Conservation (phyloP, 2,113 vertebrate genomes). For the Gasterosteus aculeatus region DNA sequence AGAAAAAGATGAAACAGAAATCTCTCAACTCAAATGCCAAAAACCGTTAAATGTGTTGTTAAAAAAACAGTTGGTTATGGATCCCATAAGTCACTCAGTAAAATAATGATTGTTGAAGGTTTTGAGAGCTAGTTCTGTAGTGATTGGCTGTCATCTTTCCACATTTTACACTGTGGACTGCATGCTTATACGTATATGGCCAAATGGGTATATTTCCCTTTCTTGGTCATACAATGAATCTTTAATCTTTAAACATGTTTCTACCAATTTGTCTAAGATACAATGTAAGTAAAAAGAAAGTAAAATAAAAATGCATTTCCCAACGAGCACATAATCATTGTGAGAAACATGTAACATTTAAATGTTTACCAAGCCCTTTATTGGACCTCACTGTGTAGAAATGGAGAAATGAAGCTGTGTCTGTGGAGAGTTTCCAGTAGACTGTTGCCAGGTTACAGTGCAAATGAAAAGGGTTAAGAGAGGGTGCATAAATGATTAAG, state of each 20-base stretch:
- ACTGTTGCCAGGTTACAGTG: conserved; percentile 67
- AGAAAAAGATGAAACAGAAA: background rate
- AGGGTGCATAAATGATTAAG: conserved; percentile 25
- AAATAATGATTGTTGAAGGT: background rate
- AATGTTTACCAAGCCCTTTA: background rate
- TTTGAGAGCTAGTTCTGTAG: background rate
- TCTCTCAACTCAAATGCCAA: background rate
- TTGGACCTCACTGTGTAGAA: background rate
- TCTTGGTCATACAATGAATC: background rate
- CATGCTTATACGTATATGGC: background rate
- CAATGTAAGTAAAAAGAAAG: background rate
- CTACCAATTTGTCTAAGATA: background rate
- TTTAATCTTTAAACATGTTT: background rate
- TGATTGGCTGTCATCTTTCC: background rate
- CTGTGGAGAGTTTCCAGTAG: conserved; percentile 26
- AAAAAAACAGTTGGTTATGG: background rate
- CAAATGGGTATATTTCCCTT: background rate
- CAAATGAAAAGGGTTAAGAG: conserved; percentile 13
- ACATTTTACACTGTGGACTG: background rate
- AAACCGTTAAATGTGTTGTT: background rate
- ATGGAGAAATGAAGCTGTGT: conserved; percentile 21
- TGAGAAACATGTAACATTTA: background rate
- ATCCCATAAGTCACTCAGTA: background rate
- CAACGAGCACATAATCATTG: background rate
- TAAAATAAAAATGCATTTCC: background rate